A percentile compares a stretch with the other conserved stretches of the same genome.
Conservation (phyloP, 2,113 vertebrate genomes). For the Hydrochoerus hydrochaeris region DNA sequence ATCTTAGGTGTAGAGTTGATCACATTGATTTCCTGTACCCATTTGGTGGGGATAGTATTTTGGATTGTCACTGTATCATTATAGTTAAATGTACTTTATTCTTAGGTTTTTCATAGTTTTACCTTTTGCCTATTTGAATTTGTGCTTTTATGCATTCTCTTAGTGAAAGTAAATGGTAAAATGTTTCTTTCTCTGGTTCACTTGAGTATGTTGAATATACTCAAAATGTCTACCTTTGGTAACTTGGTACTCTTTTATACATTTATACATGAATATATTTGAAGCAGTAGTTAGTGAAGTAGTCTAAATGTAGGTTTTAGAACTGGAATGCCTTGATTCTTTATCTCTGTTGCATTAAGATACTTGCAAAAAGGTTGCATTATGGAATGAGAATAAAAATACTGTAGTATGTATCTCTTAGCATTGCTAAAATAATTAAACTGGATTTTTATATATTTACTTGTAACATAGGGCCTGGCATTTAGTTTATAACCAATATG, state of each 20-base stretch:
- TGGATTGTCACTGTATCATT: not conserved
- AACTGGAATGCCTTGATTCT: not conserved
- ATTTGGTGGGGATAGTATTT: not conserved
- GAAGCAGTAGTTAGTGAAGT: not conserved
- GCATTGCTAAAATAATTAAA: conserved; percentile 23
- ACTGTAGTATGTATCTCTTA: not conserved
- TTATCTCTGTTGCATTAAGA: not conserved
- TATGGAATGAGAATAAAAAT: conserved; percentile 13
- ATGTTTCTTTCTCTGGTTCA: not conserved
- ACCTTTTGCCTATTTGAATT: conserved; percentile 15
- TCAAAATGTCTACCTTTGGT: not conserved
- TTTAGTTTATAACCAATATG: not conserved
- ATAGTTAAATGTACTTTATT: not conserved
- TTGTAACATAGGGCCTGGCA: not conserved
- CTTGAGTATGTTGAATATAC: not conserved
- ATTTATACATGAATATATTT: not conserved
- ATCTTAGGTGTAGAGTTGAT: not conserved
- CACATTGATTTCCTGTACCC: not conserved
- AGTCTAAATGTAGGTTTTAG: not conserved
- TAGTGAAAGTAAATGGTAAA: conserved; percentile 22
- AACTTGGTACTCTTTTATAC: not conserved
- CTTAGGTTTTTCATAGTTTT: not conserved
- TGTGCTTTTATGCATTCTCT: not conserved
- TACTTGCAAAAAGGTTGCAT: conserved; percentile 7
- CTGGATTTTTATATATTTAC: not conserved